A percentile compares a stretch with the other conserved stretches of the same genome.
Conservation (phyloP, 2,888 invertebrate genomes). For the Metalampra italica region DNA sequence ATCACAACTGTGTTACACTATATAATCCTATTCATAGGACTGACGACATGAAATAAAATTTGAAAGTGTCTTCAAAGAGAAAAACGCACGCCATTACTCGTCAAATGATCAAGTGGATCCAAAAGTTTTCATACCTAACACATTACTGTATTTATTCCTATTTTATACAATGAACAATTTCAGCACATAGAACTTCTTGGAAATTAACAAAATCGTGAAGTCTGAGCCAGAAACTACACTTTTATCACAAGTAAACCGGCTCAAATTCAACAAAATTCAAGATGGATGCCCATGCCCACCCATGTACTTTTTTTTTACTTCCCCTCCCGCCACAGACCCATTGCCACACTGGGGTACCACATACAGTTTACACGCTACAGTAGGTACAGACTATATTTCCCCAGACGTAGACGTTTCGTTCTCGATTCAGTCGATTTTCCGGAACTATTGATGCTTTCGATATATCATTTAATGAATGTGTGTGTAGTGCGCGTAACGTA, state of each 20-base stretch:
- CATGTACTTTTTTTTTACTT: constrained; percentile 60
- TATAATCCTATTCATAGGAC: constrained; percentile 37
- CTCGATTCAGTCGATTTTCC: no score
- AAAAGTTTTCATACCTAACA: constrained; percentile 81
- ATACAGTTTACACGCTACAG: no score
- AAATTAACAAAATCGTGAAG: constrained; percentile 65
- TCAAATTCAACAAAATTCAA: constrained; percentile 87
- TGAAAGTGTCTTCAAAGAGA: constrained; percentile 79
- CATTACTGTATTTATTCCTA: constrained; percentile 83
- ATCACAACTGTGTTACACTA: background rate
- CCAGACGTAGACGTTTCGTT: no score
- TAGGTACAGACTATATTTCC: no score
- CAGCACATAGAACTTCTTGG: constrained; percentile 68
- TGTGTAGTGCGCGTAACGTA: no score
- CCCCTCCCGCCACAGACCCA: constrained; percentile 20
- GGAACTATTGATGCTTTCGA: no score
- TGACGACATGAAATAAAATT: constrained; percentile 63
- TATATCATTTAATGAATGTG: no score
- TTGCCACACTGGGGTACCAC: no score
- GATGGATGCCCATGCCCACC: constrained; percentile 89
- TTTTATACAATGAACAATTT: constrained; percentile 67
- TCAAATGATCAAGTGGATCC: constrained; percentile 73
- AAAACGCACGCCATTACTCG: constrained; percentile 84
- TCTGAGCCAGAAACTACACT: constrained; percentile 72
- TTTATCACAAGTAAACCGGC: constrained; percentile 83